phyloP scores from a whole-genome alignment of 2,888 invertebrate genomes.

The Latrodectus elegans region DNA sequence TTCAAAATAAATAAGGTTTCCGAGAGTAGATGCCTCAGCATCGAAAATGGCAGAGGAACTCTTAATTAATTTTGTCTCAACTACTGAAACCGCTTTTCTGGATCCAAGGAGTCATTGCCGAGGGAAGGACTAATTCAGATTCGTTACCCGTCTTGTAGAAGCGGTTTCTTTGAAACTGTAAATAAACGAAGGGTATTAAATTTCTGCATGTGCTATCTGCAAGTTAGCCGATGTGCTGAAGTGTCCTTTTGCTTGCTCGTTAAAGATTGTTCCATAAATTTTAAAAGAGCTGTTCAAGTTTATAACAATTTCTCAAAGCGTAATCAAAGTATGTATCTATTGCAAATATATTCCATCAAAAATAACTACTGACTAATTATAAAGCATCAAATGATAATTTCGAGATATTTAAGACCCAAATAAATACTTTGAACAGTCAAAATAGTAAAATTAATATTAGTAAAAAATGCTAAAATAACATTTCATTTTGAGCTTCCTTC shows the following conservation, averaged over 20 bases:
- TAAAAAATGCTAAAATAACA: too few species aligned
- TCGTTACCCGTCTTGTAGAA: neutral
- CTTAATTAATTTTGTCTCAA: slow-evolving; percentile 5
- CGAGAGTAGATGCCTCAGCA: neutral
- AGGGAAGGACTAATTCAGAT: neutral
- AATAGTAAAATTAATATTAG: too few species aligned
- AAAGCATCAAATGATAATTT: too few species aligned
- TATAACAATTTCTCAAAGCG: too few species aligned
- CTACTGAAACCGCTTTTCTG: neutral
- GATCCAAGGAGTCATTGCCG: neutral
- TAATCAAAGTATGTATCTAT: too few species aligned
- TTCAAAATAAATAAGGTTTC: neutral
- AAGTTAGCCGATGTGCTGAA: neutral
- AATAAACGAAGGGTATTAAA: neutral
- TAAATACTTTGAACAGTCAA: too few species aligned
- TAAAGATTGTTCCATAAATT: neutral
- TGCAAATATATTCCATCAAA: too few species aligned
- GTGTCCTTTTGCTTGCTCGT: neutral
- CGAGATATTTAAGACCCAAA: too few species aligned
- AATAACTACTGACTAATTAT: too few species aligned
- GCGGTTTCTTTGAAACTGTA: neutral
- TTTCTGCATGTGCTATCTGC: neutral
- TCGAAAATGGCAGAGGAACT: neutral
- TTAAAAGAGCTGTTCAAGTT: neutral
- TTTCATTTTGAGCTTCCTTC: too few species aligned